A percentile compares a stretch with the other conserved stretches of the same genome.
Conservation (phyloP, 2,797 vertebrate genomes). For the Percopsis omiscomaycus region DNA sequence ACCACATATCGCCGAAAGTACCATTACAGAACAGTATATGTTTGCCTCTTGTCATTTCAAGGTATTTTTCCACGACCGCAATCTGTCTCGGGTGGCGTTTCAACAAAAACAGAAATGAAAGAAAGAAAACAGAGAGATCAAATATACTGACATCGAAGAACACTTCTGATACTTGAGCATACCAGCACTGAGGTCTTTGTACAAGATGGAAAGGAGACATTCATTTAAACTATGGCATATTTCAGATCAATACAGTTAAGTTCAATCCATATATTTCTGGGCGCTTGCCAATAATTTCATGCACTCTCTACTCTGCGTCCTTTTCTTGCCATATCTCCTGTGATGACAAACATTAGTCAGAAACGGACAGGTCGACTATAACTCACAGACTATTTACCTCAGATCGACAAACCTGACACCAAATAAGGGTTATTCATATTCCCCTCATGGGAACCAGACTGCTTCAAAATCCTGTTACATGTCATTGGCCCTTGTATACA, state of each 20-base stretch:
- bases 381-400: slow-evolving; percentile 36
- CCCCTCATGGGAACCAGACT: slow-evolving; percentile 32
- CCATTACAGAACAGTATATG: slow-evolving; percentile 30
- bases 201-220: neutral
- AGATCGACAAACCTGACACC: slow-evolving; percentile 47
- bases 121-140: neutral
- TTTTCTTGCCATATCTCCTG: slow-evolving; percentile 18
- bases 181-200: neutral
- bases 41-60: slow-evolving; percentile 28
- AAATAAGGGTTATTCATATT: slow-evolving; percentile 17
- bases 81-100: neutral
- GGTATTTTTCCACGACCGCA: slow-evolving; percentile 6
- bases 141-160: neutral
- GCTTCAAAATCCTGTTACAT: neutral
- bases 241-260: neutral
- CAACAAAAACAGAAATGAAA: neutral
- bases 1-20: slow-evolving; percentile 47
- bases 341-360: slow-evolving; percentile 33
- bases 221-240: too few species aligned
- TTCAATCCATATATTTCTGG: slow-evolving; percentile 1
- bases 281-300: neutral
- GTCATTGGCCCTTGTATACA: too few species aligned
- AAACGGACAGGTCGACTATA: slow-evolving; percentile 27
- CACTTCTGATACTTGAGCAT: neutral
- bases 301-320: neutral